Percentiles rank a stretch among this genome's conserved stretches.
phyloP scores from a whole-genome alignment of 2,113 vertebrate species.

The Brienomyrus longianalis region DNA sequence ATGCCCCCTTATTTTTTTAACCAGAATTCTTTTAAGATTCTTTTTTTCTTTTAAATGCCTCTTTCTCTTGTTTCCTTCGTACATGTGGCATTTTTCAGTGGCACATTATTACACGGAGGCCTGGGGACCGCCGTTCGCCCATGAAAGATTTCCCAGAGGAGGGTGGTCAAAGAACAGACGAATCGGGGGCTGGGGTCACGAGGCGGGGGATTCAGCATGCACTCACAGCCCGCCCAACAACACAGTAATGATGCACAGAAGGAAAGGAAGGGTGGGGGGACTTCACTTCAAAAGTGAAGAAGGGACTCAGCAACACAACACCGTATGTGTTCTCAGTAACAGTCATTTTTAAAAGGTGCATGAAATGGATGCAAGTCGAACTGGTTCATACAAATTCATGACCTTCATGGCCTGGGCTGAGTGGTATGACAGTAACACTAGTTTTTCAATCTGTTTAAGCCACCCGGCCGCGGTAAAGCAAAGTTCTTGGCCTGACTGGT shows the following conservation, averaged over 20 bases:
- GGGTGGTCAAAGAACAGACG: neutral
- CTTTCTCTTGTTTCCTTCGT: conserved; percentile 33
- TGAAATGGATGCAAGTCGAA: neutral
- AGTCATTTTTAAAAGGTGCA: neutral
- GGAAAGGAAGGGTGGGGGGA: neutral
- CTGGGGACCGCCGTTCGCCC: conserved; percentile 27
- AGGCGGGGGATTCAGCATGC: neutral
- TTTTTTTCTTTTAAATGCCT: conserved; percentile 6
- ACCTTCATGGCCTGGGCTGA: neutral
- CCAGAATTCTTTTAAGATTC: conserved; percentile 35
- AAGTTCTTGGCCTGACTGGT: neutral
- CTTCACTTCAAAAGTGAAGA: neutral
- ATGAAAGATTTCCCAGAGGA: conserved; percentile 31
- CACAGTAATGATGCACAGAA: neutral
- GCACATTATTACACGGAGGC: conserved; percentile 41
- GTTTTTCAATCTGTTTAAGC: neutral
- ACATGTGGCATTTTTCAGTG: conserved; percentile 47
- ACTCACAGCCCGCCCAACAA: neutral
- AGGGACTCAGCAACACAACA: neutral
- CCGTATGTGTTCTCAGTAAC: neutral
- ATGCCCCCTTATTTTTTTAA: conserved; percentile 34
- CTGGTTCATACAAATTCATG: neutral
- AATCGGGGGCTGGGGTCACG: neutral
- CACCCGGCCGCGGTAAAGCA: neutral
- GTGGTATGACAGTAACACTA: neutral